Evolutionary conservation across 2,888 invertebrate genomes (phyloP), one percentile per base, ranked within the genome.

Genomic region (Quadroppia sp.): DNA sequence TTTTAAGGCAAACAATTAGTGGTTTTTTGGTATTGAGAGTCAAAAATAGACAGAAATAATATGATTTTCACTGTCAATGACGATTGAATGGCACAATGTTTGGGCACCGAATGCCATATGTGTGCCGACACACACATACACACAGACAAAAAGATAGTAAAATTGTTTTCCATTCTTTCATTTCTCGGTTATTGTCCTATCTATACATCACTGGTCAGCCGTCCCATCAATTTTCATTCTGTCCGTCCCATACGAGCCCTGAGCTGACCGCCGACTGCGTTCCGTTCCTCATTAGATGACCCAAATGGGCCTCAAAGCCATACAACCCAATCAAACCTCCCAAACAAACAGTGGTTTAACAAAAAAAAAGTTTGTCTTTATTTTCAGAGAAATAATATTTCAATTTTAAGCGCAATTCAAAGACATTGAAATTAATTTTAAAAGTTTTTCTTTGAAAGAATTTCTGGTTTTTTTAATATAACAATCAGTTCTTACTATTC

Each of bases 101-200:
- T 61, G 17, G 9, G 13, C 30, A 1, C 20, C 61, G 61, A 30
- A 30, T 61, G 61, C 61, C 61, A 61, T 61, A 61, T 61, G 59
- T 59, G 59, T 17, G 36, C 36, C 61, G 61, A 53, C 53, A 53
- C n/a, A 45, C 40, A 9, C 40, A n/a, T n/a, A n/a, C n/a, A n/a
- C 15, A n/a, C 13, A 15, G 45, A 45, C 36, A 9, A 4, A 50
- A 3, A 59, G 13, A 17, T 30, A 61, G 30, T 61, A 61, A 32
- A 61, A 61, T 32, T 61, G 17, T 53, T 53, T 53, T 15, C 4
- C 53, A 13, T 25, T 25, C 25, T 25, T 25, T 53, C 9, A 25
- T 23, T 53, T 25, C 9, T 23, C 25, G 25, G 23, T 53, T 11
- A 25, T 53, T 53, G 53, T 53, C 53, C 25, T 13, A 53, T 25